phyloP scores from a whole-genome alignment of 1,140 invertebrate genomes.

The Drosophila kikkawai region DNA sequence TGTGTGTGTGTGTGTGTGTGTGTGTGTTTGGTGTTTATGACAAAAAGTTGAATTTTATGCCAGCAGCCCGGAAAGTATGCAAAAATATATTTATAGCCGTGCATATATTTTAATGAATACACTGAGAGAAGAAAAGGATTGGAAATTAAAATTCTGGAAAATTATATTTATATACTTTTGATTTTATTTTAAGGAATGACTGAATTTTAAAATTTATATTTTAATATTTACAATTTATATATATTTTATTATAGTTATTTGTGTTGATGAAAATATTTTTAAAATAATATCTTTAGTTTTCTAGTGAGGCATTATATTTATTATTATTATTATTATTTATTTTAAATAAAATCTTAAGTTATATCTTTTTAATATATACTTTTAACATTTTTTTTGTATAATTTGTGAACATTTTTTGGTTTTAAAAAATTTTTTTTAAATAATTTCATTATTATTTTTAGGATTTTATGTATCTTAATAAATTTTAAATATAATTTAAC shows the following conservation, averaged over 20 bases:
- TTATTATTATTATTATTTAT: too few relatives aligned
- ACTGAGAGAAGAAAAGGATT: background rate
- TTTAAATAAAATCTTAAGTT: too few relatives aligned
- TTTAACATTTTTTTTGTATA: background rate
- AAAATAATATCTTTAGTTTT: too few relatives aligned
- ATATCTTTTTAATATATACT: too few relatives aligned
- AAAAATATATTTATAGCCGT: slow-evolving; percentile 60
- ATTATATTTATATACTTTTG: background rate
- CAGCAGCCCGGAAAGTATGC: slow-evolving; percentile 73
- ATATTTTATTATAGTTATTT: too few relatives aligned
- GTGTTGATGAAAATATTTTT: too few relatives aligned
- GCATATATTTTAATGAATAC: slow-evolving; percentile 14
- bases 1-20: slow-evolving; percentile 2
- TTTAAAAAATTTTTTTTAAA: background rate
- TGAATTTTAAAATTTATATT: too few relatives aligned
- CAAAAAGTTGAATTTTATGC: slow-evolving; percentile 75
- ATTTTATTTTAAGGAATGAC: background rate
- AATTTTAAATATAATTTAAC: background rate
- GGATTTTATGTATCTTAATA: background rate
- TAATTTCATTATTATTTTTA: background rate
- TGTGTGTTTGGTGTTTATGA: slow-evolving; percentile 68
- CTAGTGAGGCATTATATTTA: too few relatives aligned
- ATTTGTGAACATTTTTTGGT: too few relatives aligned
- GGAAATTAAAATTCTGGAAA: too few relatives aligned
- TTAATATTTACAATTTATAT: too few relatives aligned